Evolutionary conservation across 2,797 vertebrate species (phyloP), one percentile per base, ranked within the genome.

Genomic region (Siniperca undulata): DNA sequence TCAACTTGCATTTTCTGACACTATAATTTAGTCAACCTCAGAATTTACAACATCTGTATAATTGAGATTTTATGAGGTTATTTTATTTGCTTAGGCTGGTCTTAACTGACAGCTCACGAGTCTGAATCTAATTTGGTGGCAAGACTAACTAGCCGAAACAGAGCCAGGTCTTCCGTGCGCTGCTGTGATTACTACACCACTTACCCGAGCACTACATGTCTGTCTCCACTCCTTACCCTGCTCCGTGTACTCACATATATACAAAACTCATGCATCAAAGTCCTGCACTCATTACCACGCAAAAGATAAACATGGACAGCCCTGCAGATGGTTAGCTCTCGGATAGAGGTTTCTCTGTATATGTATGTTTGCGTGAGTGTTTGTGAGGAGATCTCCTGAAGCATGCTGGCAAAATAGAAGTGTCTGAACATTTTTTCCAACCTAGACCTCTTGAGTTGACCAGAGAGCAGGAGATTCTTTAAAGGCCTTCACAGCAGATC

Each of bases 191-290:
- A 80, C 74, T 86, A 46, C 78, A 86, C 78, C 86, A 81, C 88
- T 82, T 87, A 86, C 80, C 70, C 64, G 16, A 78, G 86, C 60
- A 22, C 81, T 75, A 27, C 60, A 83, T 76, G 92, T 91, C 91
- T 86, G 86, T 92, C 92, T 93, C 84, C 89, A 85, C 84, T 91
- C 68, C 80, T 83, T 69, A 55, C 77, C 73, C 81, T 72, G 86
- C 87, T 77, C 77, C 86, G 77, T 83, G 78, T 36, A 72, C 84
- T 80, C 83, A 91, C 81, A 89, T 81, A 82, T 93, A 92, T 84
- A 94, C 91, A 93, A 86, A 92, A 77, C 76, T 72, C 77, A 65
- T 58, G 84, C 86, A 89, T 93, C 91, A 94, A 93, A 93, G 93
- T 61, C 48, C 53, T n/a, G 75, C 44, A 27, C 89, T 91, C 90